phyloP scores from a whole-genome alignment of 2,888 invertebrate genomes.

The Allacma fusca region DNA sequence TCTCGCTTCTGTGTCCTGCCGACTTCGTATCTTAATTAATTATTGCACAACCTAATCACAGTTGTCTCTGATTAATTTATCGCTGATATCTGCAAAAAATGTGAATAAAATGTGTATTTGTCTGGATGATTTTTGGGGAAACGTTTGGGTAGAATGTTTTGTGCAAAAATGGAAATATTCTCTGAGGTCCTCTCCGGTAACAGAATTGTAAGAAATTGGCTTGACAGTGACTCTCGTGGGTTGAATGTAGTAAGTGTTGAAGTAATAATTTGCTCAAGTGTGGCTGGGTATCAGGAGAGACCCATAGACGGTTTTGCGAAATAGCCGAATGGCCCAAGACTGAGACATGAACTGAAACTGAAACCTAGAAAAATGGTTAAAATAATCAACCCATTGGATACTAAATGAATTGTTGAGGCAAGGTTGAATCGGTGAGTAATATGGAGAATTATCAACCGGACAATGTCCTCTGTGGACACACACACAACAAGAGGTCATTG shows the following conservation, averaged over 20 bases:
- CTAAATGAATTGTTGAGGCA: background rate
- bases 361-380: slow-evolving; percentile 30
- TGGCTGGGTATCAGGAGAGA: background rate
- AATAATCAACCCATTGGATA: slow-evolving; percentile 14
- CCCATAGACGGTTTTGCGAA: slow-evolving; percentile 5
- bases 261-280: background rate
- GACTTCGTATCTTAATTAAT: background rate
- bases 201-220: no score
- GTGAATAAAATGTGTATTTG: background rate
- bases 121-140: no score
- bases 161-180: no score
- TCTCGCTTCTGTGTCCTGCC: background rate
- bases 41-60: background rate
- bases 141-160: no score
- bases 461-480: slow-evolving; percentile 34
- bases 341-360: slow-evolving; percentile 36
- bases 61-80: no score
- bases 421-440: slow-evolving; percentile 19
- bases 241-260: no score
- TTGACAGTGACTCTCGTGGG: no score
- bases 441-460: slow-evolving; percentile 37
- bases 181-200: no score
- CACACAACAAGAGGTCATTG: slow-evolving; percentile 27
- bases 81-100: no score
- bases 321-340: slow-evolving; percentile 34